These are phyloP conservation scores for Brachirus orientalis DNA, from an alignment of 2,113 vertebrate genomes.

Conservation along the genomic window DNA sequence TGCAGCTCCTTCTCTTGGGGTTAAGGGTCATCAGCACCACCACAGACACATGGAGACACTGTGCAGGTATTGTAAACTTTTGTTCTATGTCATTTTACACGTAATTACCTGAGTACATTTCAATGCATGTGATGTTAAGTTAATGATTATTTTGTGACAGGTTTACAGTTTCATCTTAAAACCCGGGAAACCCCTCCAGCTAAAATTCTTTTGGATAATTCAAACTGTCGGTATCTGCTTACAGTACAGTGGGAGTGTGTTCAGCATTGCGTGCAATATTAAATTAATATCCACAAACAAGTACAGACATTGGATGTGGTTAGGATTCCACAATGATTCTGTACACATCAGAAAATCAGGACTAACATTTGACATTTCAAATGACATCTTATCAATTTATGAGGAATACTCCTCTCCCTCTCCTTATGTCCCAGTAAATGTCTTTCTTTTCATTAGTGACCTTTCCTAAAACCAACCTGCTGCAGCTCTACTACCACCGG, in stretches of 20 bases:
- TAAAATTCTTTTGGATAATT: slow-evolving; percentile 73
- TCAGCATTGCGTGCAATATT: slow-evolving; percentile 28
- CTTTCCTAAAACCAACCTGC: slow-evolving; percentile 14
- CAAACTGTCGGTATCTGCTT: slow-evolving; percentile 59
- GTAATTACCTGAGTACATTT: slow-evolving; percentile 10
- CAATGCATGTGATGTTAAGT: slow-evolving; percentile 23
- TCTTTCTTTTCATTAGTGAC: slow-evolving; percentile 24
- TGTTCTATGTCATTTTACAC: neutral
- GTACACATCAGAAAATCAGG: slow-evolving; percentile 26
- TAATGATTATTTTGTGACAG: slow-evolving; percentile 55
- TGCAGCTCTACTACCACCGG: too few relatives aligned
- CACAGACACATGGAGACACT: slow-evolving; percentile 62
- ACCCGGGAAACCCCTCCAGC: slow-evolving; percentile 68
- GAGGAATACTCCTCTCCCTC: slow-evolving; percentile 18
- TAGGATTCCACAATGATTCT: slow-evolving; percentile 32
- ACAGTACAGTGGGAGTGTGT: slow-evolving; percentile 43
- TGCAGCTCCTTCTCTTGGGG: slow-evolving; percentile 63
- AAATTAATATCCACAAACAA: slow-evolving; percentile 59
- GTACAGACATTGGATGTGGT: slow-evolving; percentile 60
- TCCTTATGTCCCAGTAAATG: neutral
- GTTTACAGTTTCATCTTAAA: slow-evolving; percentile 51
- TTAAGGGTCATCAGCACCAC: slow-evolving; percentile 43
- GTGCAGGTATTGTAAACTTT: slow-evolving; percentile 60
- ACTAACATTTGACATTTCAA: slow-evolving; percentile 11
- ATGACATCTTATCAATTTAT: slow-evolving; percentile 22